Conservation (phyloP, 2,113 vertebrate species). For the Dryoscopus gambensis region DNA sequence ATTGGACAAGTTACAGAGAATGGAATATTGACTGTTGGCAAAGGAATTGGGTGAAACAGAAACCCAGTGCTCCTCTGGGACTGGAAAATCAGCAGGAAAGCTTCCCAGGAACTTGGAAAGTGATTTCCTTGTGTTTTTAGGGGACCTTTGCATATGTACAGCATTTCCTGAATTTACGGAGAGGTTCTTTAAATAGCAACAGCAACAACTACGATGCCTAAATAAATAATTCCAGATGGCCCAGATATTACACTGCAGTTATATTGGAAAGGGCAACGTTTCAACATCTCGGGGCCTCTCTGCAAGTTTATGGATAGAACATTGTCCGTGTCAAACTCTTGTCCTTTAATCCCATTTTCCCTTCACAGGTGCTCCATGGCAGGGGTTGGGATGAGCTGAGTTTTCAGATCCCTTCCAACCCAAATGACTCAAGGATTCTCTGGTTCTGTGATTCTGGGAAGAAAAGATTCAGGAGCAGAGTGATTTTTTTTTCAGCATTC, state of each 20-base stretch:
- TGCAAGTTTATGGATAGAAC: background rate
- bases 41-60: constrained; percentile 34
- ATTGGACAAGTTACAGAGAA: constrained; percentile 17
- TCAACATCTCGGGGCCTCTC: background rate
- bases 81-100: background rate
- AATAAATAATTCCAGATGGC: constrained; percentile 50
- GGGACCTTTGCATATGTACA: background rate
- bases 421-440: background rate
- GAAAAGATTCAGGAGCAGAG: background rate
- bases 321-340: constrained; percentile 3
- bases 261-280: constrained; percentile 13
- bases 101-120: background rate
- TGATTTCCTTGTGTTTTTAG: background rate
- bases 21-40: constrained; percentile 31
- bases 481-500: background rate
- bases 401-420: background rate
- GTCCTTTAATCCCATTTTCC: background rate
- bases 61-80: background rate
- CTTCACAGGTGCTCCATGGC: background rate
- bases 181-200: constrained; percentile 16
- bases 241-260: background rate
- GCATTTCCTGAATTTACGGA: background rate
- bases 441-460: background rate
- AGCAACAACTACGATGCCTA: background rate
- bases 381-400: background rate